Evolutionary conservation across 2,888 invertebrate species (phyloP), one percentile per base, ranked within the genome.

Genomic region (Monopis laevigella): DNA sequence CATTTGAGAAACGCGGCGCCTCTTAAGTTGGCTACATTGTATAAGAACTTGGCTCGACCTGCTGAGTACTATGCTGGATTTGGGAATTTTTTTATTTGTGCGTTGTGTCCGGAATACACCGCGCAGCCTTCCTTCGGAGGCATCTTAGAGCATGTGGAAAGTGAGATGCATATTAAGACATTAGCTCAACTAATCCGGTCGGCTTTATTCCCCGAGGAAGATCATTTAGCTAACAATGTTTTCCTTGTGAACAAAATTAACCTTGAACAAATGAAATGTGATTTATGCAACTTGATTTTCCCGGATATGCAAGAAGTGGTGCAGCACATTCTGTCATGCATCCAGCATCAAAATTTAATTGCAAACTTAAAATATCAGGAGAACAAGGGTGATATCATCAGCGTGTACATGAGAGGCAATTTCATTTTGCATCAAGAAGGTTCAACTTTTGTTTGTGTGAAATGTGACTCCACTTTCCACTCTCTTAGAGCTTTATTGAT

Each of bases 1-100:
- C 80, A 80, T 53, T 48, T 80, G 34, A 54, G 80, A 3, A 78
- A 80, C 51, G 74, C 78, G 0, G 80, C 80, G 0, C 80, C 80
- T 3, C 53, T 63, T 3, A 80, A 80, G 41, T 54, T 80, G 0
- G 48, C 62, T 0, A 48, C 73, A 53, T 52, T 80, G 0, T 80
- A 74, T 49, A 74, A 64, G 27, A 78, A 78, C 43, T 61, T 69
- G 13, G 75, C 77, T 46, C 62, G 80, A 0, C 77, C 80, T 0
- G 60, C 65, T 0, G 80, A 80, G 46, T 78, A 77, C 45, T 80
- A 54, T 45, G 80, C 80, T 1, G 77, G 78, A 21, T 80, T 80
- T 48, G 80, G 80, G 14, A 80, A 80, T 39, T 77, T 60, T 46
- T 80, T 74, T 53, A 54, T 74, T 0, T 80, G 80, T 50, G 48